These are phyloP conservation scores for Liodrosophila aerea DNA, from an alignment of 2,888 invertebrate species.

Conservation along the genomic window DNA sequence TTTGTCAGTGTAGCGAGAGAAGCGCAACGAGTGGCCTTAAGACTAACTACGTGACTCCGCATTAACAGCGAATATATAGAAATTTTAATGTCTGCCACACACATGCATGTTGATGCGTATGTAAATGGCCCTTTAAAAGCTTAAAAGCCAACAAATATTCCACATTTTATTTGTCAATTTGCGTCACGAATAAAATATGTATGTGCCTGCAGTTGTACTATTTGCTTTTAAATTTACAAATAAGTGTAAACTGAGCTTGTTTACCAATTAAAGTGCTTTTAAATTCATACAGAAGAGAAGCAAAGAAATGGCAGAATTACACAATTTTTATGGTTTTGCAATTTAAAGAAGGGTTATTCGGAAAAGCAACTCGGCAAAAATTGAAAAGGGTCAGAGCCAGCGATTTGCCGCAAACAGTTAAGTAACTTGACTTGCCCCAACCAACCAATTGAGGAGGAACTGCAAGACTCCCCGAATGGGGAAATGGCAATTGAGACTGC, in stretches of 20 bases:
- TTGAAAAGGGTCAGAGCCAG: neutral
- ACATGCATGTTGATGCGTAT: neutral
- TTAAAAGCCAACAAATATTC: slow-evolving; percentile 7
- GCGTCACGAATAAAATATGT: neutral
- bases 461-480: neutral
- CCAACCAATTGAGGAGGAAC: slow-evolving; percentile 14
- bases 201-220: neutral
- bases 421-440: slow-evolving; percentile 35
- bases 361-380: neutral
- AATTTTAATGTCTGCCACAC: slow-evolving; percentile 3
- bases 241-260: slow-evolving; percentile 2
- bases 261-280: no score
- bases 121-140: slow-evolving; percentile 1
- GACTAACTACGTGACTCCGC: slow-evolving; percentile 6
- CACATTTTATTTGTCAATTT: neutral
- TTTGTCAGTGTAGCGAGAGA: no score
- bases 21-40: neutral
- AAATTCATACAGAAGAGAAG: no score
- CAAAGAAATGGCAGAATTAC: no score
- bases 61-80: neutral
- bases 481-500: slow-evolving; percentile 35
- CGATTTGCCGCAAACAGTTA: slow-evolving; percentile 29
- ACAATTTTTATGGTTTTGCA: no score
- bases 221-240: neutral
- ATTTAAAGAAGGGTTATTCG: neutral